Evolutionary conservation across 2,113 vertebrate genomes (phyloP), one percentile per base, ranked within the genome.

Genomic region (Carassius gibelio): DNA sequence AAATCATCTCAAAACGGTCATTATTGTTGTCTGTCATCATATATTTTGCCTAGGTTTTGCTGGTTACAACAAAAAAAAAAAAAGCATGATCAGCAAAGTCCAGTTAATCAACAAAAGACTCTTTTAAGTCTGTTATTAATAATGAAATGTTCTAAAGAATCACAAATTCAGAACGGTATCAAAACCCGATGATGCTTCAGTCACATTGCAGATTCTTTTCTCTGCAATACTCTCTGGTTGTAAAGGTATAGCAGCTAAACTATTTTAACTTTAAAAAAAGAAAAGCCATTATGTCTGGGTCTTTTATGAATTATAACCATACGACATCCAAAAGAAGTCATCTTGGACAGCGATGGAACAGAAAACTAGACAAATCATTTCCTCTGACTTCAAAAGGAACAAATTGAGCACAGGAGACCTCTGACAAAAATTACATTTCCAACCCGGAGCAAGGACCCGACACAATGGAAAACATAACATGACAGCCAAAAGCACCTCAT

Each of bases 401-500:
- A 86, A 88, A 88, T 86, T 88, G 87, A 82, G 81, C 85, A 81
- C 71, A 81, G 85, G 82, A 86, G 85, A 82, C 52, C 55, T 15
- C 82, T 69, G 87, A 84, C 77, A 86, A 64, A 86, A 88, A 86
- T 83, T 81, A 80, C 84, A 88, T 88, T 72, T 84, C 85, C 72
- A 75, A 86, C 61, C 74, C 66, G 1, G 69, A 62, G 62, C 76
- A 45, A 9, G 8, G 9, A 45, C 42, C 42, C 42, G 42, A 10
- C 1, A 71, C 85, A 86, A 86, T 88, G 87, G 85, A 88, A 88
- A 86, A 86, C 82, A 88, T 75, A 86, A 84, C 87, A 84, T 86
- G 87, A 86, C 87, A 86, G 76, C 85, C 87, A 86, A 82, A 86
- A 86, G 82, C 87, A 88, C 87, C 85, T 88, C 87, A 88, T 88